A percentile compares a stretch with the other conserved stretches of the same genome.
Evolutionary conservation across 2,888 invertebrate species (phyloP).

Genomic region (Taenaris catops): DNA sequence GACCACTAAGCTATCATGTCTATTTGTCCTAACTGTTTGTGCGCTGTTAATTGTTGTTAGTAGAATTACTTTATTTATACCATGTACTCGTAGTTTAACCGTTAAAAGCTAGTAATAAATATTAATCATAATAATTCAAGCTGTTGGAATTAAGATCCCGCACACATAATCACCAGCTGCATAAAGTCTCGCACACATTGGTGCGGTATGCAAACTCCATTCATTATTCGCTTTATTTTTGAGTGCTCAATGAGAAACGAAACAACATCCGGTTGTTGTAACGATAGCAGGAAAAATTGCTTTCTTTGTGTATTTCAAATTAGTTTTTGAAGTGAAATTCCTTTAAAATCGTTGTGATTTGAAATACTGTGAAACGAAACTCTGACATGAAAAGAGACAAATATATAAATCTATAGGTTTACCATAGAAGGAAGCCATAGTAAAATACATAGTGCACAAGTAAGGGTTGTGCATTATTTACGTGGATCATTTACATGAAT

Average conservation of each 20-base stretch:
- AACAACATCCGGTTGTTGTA: conserved; percentile 63
- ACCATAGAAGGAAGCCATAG: too few species aligned
- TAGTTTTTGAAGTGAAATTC: neutral
- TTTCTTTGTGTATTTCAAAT: conserved; percentile 1
- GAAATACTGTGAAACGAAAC: neutral
- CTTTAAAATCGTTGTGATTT: too few species aligned
- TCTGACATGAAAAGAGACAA: too few species aligned
- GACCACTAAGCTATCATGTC: too few species aligned
- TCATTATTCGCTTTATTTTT: conserved; percentile 61
- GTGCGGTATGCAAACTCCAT: conserved; percentile 35
- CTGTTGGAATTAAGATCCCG: conserved; percentile 11
- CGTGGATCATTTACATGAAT: too few species aligned
- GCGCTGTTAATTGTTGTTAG: too few species aligned
- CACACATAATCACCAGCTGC: conserved; percentile 2
- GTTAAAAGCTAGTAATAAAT: conserved; percentile 12
- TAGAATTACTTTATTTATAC: neutral
- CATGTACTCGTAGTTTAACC: conserved; percentile 2
- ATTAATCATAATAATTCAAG: conserved; percentile 10
- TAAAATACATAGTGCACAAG: too few species aligned
- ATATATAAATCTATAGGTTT: too few species aligned
- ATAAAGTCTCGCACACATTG: conserved; percentile 15
- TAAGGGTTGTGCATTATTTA: too few species aligned
- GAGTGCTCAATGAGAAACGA: conserved; percentile 49
- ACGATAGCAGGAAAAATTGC: conserved; percentile 37
- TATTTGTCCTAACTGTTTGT: too few species aligned